Evolutionary conservation across 2,113 vertebrate genomes (phyloP).

Genomic region (Phyllostomus discolor): DNA sequence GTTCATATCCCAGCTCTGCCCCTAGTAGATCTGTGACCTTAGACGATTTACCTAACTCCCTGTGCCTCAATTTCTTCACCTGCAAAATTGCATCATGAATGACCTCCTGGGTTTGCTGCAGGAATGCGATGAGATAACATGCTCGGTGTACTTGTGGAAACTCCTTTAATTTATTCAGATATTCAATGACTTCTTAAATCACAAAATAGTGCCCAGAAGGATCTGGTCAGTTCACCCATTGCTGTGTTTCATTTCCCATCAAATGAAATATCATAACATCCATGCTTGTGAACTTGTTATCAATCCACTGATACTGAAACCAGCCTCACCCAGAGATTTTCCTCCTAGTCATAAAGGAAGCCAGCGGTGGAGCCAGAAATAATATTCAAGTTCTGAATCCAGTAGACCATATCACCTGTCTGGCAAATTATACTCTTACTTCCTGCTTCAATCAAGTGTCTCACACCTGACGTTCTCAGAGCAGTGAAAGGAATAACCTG

Average conservation of each 20-base stretch:
- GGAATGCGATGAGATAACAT: not conserved
- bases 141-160: not conserved
- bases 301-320: slow-evolving; percentile 27
- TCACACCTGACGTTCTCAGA: not conserved
- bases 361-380: not conserved
- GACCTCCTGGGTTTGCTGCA: not conserved
- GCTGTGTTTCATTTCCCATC: not conserved
- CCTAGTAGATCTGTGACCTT: not conserved
- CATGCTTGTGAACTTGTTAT: not conserved
- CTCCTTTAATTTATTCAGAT: not conserved
- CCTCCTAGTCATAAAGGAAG: slow-evolving; percentile 40
- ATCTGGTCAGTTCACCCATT: not conserved
- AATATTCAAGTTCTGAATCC: slow-evolving; percentile 29
- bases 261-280: not conserved
- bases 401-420: slow-evolving; percentile 3
- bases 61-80: not conserved
- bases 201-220: not conserved
- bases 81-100: not conserved
- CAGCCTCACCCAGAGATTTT: not conserved
- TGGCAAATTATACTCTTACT: not conserved
- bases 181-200: not conserved
- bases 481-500: not conserved
- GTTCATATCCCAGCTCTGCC: not conserved
- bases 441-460: not conserved
- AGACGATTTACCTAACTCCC: not conserved